Conservation (phyloP, 2,113 vertebrate genomes). For the Macquaria ambigua region DNA sequence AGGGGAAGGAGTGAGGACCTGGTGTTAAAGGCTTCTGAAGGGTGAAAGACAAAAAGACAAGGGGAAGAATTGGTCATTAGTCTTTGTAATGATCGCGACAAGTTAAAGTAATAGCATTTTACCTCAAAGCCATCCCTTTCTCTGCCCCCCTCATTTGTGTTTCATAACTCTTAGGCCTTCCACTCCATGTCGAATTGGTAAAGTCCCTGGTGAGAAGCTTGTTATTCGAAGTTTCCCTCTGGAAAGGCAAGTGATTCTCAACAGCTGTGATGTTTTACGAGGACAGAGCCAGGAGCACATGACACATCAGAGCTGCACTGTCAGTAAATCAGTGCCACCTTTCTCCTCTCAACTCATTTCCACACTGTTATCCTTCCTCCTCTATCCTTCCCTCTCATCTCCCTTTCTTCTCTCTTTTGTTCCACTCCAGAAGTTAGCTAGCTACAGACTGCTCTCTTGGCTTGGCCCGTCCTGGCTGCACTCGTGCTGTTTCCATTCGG, state of each 20-base stretch:
- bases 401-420: conserved; percentile 14
- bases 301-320: conserved; percentile 21
- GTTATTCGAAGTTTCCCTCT: conserved; percentile 47
- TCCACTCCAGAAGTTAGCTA: conserved; percentile 58
- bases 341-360: conserved; percentile 43
- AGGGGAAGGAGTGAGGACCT: conserved; percentile 42
- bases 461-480: conserved; percentile 55
- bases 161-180: conserved; percentile 7
- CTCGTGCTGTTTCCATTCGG: conserved; percentile 73
- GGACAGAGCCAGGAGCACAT: conserved; percentile 18
- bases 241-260: conserved; percentile 44
- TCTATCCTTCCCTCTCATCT: conserved; percentile 35
- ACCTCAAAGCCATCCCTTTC: neutral
- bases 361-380: conserved; percentile 13
- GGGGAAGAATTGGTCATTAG: conserved; percentile 6
- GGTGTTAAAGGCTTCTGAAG: conserved; percentile 71
- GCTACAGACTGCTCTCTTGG: conserved; percentile 62
- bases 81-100: neutral
- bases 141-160: neutral
- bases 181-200: conserved; percentile 22
- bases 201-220: conserved; percentile 25
- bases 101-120: conserved; percentile 12
- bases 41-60: conserved; percentile 46
- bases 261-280: conserved; percentile 64
- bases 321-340: conserved; percentile 57